Evolutionary conservation across 2,888 invertebrate species (phyloP).

Genomic region (Drosophila cracens): DNA sequence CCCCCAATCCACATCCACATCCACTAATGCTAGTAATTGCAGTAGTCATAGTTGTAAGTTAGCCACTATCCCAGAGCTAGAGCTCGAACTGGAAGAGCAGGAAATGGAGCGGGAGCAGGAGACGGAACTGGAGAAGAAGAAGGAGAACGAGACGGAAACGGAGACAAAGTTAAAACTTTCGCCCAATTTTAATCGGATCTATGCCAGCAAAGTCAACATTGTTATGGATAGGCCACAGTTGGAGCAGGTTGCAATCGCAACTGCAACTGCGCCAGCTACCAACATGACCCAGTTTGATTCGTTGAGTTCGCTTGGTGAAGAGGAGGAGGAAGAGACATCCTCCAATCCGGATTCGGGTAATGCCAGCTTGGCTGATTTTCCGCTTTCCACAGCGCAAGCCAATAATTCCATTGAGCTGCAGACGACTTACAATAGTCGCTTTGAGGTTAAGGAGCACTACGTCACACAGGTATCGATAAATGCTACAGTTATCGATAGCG

Average conservation of each 20-base stretch:
- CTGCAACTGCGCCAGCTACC: conserved; percentile 11
- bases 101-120: conserved; percentile 33
- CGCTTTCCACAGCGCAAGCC: conserved; percentile 60
- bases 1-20: conserved; percentile 40
- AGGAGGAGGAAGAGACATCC: conserved; percentile 70
- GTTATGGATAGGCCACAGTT: conserved; percentile 61
- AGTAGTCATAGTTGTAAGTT: conserved; percentile 81
- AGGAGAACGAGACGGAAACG: conserved; percentile 26
- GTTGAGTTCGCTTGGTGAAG: conserved; percentile 70
- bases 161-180: conserved; percentile 64
- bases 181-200: conserved; percentile 80
- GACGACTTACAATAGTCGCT: conserved; percentile 80
- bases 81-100: conserved; percentile 15
- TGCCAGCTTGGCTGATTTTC: conserved; percentile 83
- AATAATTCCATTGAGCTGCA: conserved; percentile 81
- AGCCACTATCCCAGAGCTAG: conserved; percentile 80
- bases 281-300: conserved; percentile 75
- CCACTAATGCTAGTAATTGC: conserved; percentile 71
- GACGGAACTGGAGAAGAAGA: conserved; percentile 21
- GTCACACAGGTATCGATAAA: conserved; percentile 76
- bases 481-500: conserved; percentile 28
- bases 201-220: conserved; percentile 82
- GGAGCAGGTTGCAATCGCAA: conserved; percentile 11
- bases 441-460: conserved; percentile 79
- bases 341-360: conserved; percentile 85